Evolutionary conservation across 2,888 invertebrate species (phyloP).

Genomic region (Tinea trinotella): DNA sequence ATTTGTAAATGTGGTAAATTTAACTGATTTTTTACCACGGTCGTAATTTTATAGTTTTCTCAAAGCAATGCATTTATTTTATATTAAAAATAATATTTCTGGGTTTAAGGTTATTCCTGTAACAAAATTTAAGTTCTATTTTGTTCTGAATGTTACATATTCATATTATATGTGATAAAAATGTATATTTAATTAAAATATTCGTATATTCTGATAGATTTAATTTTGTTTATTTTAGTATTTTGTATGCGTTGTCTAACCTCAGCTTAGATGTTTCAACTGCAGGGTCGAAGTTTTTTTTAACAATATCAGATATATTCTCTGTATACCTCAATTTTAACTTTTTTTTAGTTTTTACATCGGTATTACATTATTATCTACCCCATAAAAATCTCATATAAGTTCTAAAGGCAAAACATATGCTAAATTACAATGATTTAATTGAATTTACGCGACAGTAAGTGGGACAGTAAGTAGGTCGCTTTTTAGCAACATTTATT

Average conservation of each 20-base stretch:
- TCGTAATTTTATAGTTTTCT: too few relatives aligned
- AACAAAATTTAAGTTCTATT: neutral
- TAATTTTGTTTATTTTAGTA: constrained; percentile 27
- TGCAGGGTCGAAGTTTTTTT: constrained; percentile 27
- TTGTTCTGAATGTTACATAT: neutral
- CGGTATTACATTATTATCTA: neutral
- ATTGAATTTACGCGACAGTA: too few relatives aligned
- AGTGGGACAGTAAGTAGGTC: too few relatives aligned
- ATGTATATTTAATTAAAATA: constrained; percentile 23
- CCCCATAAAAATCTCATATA: neutral
- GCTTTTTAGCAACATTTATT: constrained; percentile 6
- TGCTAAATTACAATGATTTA: too few relatives aligned
- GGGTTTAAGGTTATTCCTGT: neutral
- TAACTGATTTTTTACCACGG: too few relatives aligned
- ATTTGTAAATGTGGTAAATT: too few relatives aligned
- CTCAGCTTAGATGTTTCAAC: constrained; percentile 30
- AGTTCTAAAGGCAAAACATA: neutral
- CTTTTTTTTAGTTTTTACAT: constrained; percentile 8
- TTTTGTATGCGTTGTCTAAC: constrained; percentile 33
- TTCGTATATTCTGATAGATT: constrained; percentile 26
- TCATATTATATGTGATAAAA: constrained; percentile 45
- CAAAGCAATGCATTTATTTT: neutral
- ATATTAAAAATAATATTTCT: neutral
- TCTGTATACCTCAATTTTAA: constrained; percentile 15
- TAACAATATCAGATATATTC: neutral